These are phyloP conservation scores for Nylanderia fulva DNA, from an alignment of 1,140 invertebrate species.

Conservation along the genomic window DNA sequence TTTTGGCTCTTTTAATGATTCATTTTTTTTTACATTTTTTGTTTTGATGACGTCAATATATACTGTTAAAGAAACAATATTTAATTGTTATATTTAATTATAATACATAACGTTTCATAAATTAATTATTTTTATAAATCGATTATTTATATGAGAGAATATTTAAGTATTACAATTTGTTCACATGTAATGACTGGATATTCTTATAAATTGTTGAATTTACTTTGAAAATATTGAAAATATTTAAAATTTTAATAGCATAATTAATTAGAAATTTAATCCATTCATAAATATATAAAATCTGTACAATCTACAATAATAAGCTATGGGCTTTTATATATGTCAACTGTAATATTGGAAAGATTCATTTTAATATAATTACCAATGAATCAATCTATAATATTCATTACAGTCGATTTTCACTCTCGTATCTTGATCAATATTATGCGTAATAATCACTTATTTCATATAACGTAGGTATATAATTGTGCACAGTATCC, in stretches of 20 bases:
- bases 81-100: not conserved
- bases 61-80: not conserved
- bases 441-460: not conserved
- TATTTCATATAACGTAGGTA: constrained; percentile 3
- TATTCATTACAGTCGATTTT: constrained; percentile 20
- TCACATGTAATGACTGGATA: not conserved
- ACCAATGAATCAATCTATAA: constrained; percentile 16
- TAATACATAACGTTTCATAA: not conserved
- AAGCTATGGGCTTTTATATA: not conserved
- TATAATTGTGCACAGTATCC: constrained; percentile 29
- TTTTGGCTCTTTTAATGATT: not conserved
- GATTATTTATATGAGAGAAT: not conserved
- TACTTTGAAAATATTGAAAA: not conserved
- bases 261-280: constrained; percentile 12
- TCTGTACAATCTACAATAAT: not conserved
- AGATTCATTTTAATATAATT: not conserved
- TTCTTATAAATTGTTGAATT: not conserved
- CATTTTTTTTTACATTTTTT: not conserved
- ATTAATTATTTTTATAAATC: constrained; percentile 13
- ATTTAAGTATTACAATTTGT: not conserved
- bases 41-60: not conserved
- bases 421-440: not conserved
- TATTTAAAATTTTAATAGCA: not conserved
- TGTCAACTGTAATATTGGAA: not conserved
- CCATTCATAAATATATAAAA: constrained; percentile 9